Evolutionary conservation across 2,113 vertebrate genomes (phyloP), one percentile per base, ranked within the genome.

Genomic region (Callipepla californica): DNA sequence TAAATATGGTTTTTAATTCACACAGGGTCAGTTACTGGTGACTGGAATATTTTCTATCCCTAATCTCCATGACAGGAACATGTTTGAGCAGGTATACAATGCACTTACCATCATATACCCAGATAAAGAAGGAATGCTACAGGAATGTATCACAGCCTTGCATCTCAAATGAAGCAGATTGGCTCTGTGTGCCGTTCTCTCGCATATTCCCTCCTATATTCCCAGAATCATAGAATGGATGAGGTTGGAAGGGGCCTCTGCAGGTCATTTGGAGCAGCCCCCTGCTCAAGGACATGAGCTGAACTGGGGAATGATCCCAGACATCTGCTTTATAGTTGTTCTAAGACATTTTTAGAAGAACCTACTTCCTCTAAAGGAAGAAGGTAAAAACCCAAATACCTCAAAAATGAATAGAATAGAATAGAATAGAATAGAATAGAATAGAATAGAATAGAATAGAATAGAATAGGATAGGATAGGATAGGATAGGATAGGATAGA

Each of bases 1-100:
- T 92, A 95, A 96, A 87, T 80, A 89, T 40, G 8, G 72, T 89
- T 85, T 92, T 50, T 23, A 94, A 91, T 79, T 94, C 72, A 70
- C 32, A 74, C 26, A 50, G 69, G 89, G 75, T 95, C 94, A 95
- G 74, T 75, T 20, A 4, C 70, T 95, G 73, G 89, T 87, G 50
- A 81, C 76, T 75, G 70, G 70, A 75, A 51, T 59, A 47, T 78
- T 90, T 93, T 85, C 85, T 47, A 51, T 26, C 58, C 53, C 36
- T 70, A 50, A 84, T 70, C 28, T 67, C 30, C 42, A 62, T 21
- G 55, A 15, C 89, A 78, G 47, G 42, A 91, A 78, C 20, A 0
- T 83, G 91, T 90, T 72, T 65, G 79, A 83, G 30, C 76, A 94
- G 55, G 79, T 85, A 86, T 30, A 18, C 25, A 59, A 87, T 38